Evolutionary conservation across 2,797 vertebrate species (phyloP).

Genomic region (Anguilla anguilla): DNA sequence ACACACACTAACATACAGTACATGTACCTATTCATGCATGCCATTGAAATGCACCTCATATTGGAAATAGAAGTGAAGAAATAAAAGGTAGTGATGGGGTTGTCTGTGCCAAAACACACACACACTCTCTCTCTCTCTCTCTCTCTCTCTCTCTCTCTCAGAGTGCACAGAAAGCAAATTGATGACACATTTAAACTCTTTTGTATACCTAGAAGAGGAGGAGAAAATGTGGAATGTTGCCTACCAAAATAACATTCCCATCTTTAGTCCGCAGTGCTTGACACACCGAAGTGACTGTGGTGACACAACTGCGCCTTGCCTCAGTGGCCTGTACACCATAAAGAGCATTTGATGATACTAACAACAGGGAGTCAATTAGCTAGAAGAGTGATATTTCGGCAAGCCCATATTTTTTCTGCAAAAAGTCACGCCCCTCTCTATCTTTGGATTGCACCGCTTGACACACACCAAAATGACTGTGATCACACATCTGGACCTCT

Average conservation of each 20-base stretch:
- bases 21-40: too few relatives aligned
- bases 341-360: not conserved
- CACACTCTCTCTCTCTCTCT: too few relatives aligned
- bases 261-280: not conserved
- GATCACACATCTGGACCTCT: not conserved
- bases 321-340: not conserved
- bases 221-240: not conserved
- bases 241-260: not conserved
- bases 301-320: not conserved
- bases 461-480: conserved; percentile 1
- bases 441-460: not conserved
- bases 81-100: not conserved
- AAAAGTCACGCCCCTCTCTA: not conserved
- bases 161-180: not conserved
- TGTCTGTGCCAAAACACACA: not conserved
- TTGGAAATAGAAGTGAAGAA: not conserved
- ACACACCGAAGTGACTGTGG: not conserved
- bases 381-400: not conserved
- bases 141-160: too few relatives aligned
- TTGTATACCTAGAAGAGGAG: not conserved
- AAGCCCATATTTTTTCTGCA: not conserved
- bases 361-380: not conserved
- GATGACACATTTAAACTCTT: not conserved
- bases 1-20: too few relatives aligned
- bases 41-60: not conserved